Evolutionary conservation across 2,113 vertebrate genomes (phyloP), one percentile per base, ranked within the genome.

Genomic region (Philantomba maxwellii): DNA sequence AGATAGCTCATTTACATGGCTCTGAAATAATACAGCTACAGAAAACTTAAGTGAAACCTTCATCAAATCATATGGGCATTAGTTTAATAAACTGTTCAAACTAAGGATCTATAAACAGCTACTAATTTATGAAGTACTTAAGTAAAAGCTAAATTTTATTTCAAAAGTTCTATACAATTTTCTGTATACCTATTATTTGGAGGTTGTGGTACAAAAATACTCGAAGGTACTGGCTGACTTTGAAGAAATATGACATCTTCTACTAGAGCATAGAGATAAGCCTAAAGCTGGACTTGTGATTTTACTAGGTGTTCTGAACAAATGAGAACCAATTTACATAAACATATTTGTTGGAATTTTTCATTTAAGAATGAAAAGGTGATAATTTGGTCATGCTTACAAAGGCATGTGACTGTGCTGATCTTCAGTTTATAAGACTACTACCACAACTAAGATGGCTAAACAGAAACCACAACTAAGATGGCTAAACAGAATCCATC

Each of bases 131-230:
- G 26, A 95, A 62, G n/a, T 60, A 47, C 15, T 10, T 84, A 81
- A 93, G 30, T 89, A 39, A 95, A 97, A 70, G n/a, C 66, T 89
- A n/a, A 21, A 60, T 21, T 87, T 93, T 91, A 91, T 77, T 95
- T 95, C 47, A 86, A 77, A 92, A 82, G 23, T 97, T 94, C 75
- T 81, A 58, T 3, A 53, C 12, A 89, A 39, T 95, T 95, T 95
- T 87, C 75, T 93, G 64, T 45, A 94, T 9, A 96, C 16, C 36
- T 91, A 95, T 70, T 88, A 93, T 36, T 78, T 58, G 90, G 12
- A 7, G 14, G 12, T 84, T 85, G 23, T 53, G 25, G 49, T 28
- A 80, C 5, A 64, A 87, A 93, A 73, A 23, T 33, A 64, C 80
- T 94, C 14, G 80, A 89, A 94, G 39, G 25, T 81, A 85, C 2